phyloP scores from a whole-genome alignment of 2,113 vertebrate species.

The Ophiodon elongatus region DNA sequence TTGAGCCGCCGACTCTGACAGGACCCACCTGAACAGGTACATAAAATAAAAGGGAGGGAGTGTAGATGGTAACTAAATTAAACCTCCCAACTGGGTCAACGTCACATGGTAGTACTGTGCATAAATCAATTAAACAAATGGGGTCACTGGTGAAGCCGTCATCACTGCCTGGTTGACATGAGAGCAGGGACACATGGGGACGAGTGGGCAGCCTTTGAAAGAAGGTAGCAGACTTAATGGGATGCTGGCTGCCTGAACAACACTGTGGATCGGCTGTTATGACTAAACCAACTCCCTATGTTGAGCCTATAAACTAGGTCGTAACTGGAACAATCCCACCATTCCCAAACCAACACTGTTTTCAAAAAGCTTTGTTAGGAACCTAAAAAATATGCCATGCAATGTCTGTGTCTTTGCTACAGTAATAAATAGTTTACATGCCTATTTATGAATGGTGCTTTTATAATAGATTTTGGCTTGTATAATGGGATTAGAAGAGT shows the following conservation, averaged over 20 bases:
- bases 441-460: conserved; percentile 12
- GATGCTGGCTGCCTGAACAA: conserved; percentile 15
- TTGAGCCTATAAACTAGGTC: neutral
- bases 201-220: conserved; percentile 5
- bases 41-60: neutral
- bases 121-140: conserved; percentile 20
- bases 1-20: conserved; percentile 51
- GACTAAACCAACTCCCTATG: conserved; percentile 9
- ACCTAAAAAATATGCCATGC: neutral
- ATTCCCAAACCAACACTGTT: neutral
- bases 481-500: conserved; percentile 36
- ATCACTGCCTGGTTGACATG: conserved; percentile 3
- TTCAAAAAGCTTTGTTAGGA: conserved; percentile 2
- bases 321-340: conserved; percentile 27
- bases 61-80: neutral
- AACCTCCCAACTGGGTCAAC: neutral
- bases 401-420: conserved; percentile 1
- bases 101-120: neutral
- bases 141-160: neutral
- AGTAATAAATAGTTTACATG: neutral
- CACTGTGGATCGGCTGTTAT: conserved; percentile 13
- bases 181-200: conserved; percentile 11
- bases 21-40: conserved; percentile 65
- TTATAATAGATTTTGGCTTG: neutral
- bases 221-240: conserved; percentile 10